Percentiles rank a stretch among this genome's conserved stretches.
Conservation (phyloP, 2,113 vertebrate species). For the Centropus unirufus region DNA sequence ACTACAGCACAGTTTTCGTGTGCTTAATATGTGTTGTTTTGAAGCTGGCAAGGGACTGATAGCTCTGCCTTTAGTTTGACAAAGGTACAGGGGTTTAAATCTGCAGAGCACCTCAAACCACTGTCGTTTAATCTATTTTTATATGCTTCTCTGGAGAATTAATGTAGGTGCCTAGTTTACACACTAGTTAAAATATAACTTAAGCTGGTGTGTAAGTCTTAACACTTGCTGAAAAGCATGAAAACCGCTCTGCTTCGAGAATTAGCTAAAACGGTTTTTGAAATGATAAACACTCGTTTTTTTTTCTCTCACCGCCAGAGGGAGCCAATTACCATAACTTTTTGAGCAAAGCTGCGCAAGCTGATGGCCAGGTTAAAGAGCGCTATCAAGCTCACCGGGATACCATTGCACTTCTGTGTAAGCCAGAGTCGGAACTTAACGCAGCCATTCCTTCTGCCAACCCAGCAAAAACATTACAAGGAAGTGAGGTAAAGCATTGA, state of each 20-base stretch:
- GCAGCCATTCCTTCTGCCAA: slow-evolving; percentile 96
- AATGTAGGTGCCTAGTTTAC: neutral
- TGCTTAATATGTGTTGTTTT: neutral
- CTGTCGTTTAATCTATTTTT: neutral
- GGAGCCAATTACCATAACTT: slow-evolving; percentile 85
- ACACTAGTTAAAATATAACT: neutral
- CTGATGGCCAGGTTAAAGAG: slow-evolving; percentile 92
- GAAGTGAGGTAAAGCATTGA: slow-evolving; percentile 86
- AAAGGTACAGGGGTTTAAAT: neutral
- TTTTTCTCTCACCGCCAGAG: slow-evolving; percentile 69
- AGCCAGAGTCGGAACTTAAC: slow-evolving; percentile 88
- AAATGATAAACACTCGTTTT: fast-evolving
- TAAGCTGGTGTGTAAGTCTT: neutral
- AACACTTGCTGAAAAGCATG: neutral
- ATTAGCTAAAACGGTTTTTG: neutral
- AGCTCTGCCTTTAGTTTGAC: neutral
- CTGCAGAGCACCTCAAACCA: neutral
- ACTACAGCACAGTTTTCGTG: neutral
- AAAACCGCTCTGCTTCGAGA: neutral
- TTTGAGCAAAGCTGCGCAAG: slow-evolving; percentile 90
- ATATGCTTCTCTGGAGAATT: neutral
- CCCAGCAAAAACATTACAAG: slow-evolving; percentile 94
- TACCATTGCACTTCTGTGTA: slow-evolving; percentile 92
- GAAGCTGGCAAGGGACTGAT: neutral
- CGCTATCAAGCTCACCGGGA: slow-evolving; percentile 91